Evolutionary conservation across 2,888 invertebrate genomes (phyloP).

Genomic region (Aleiodes alternator): DNA sequence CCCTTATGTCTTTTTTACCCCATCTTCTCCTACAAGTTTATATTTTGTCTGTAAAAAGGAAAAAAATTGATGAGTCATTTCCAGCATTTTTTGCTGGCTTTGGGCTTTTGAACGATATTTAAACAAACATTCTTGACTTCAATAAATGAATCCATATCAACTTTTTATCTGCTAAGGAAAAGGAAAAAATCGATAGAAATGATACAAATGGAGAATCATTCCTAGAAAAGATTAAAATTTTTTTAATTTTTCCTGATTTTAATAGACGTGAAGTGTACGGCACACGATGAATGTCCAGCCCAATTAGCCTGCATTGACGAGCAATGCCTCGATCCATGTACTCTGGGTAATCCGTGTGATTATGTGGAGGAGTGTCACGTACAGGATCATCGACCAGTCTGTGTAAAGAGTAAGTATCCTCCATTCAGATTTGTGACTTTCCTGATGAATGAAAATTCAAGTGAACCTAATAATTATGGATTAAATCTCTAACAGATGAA

Average conservation of each 20-base stretch:
- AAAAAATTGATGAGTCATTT: not conserved
- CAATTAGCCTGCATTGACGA: conserved; percentile 88
- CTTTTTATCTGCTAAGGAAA: too few relatives aligned
- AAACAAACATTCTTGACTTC: too few relatives aligned
- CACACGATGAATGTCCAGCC: conserved; percentile 86
- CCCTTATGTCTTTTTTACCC: too few relatives aligned
- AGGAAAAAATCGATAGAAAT: too few relatives aligned
- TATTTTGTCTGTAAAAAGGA: too few relatives aligned
- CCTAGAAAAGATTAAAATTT: conserved; percentile 50
- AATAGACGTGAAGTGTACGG: conserved; percentile 86
- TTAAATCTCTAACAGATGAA: conserved; percentile 51
- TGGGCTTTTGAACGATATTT: conserved; percentile 10
- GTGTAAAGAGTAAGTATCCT: conserved; percentile 82
- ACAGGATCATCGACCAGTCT: conserved; percentile 88
- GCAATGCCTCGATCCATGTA: conserved; percentile 89
- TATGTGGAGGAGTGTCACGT: conserved; percentile 88
- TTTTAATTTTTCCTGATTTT: conserved; percentile 53
- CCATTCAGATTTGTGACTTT: not conserved
- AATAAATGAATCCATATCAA: too few relatives aligned
- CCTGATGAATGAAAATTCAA: too few relatives aligned
- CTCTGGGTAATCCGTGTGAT: conserved; percentile 84
- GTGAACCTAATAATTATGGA: not conserved
- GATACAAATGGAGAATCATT: too few relatives aligned
- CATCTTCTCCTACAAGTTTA: too few relatives aligned
- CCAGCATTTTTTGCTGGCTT: conserved; percentile 38